phyloP scores from a whole-genome alignment of 2,113 vertebrate genomes.

The Poecile atricapillus region DNA sequence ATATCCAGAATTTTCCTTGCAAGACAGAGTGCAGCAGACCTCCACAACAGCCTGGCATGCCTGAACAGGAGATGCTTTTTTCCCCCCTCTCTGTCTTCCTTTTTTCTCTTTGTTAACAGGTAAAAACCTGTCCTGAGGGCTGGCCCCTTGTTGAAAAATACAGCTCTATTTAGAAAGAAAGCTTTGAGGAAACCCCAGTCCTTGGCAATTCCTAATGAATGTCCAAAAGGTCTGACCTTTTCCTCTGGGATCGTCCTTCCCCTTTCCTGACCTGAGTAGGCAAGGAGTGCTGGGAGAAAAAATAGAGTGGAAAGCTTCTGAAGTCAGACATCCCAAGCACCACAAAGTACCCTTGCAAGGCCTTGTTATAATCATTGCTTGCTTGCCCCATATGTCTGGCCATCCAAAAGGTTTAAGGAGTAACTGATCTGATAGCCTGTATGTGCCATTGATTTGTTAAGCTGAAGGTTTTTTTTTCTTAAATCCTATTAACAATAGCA shows the following conservation, averaged over 20 bases:
- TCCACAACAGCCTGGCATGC: not conserved
- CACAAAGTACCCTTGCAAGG: not conserved
- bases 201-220: not conserved
- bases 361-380: conserved; percentile 44
- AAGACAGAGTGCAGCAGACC: not conserved
- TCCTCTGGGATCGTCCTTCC: not conserved
- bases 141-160: not conserved
- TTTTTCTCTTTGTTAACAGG: not conserved
- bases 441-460: conserved; percentile 64
- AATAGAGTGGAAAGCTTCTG: not conserved
- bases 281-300: not conserved
- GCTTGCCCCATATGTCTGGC: conserved; percentile 57
- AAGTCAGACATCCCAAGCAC: conserved; percentile 34
- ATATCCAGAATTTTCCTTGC: not conserved
- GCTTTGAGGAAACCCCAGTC: not conserved
- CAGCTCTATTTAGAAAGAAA: not conserved
- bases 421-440: conserved; percentile 66
- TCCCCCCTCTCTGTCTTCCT: not conserved
- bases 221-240: not conserved
- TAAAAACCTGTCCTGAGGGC: not conserved
- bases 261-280: not conserved
- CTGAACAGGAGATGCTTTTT: not conserved
- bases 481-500: conserved; percentile 66
- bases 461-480: conserved; percentile 41
- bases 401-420: conserved; percentile 59